A percentile compares a stretch with the other conserved stretches of the same genome.
Evolutionary conservation across 2,113 vertebrate genomes (phyloP).

Genomic region (Irena cyanogastra): DNA sequence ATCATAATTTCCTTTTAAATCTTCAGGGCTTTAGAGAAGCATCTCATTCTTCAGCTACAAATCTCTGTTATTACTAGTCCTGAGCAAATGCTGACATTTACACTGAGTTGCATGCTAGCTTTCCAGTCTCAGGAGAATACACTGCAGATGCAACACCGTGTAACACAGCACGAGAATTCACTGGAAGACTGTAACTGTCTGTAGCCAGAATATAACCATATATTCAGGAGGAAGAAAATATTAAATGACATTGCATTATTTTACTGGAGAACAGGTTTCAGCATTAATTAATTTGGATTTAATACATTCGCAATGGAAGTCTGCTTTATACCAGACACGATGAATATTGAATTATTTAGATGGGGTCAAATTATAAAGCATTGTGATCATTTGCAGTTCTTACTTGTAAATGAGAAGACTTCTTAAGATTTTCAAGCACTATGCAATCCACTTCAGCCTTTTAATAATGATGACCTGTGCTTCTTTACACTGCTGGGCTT

Average conservation of each 20-base stretch:
- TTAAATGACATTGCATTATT: neutral
- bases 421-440: conserved; percentile 8
- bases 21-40: neutral
- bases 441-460: neutral
- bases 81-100: neutral
- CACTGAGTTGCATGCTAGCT: neutral
- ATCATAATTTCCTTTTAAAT: neutral
- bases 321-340: neutral
- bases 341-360: conserved; percentile 25
- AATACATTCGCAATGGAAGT: neutral
- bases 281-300: neutral
- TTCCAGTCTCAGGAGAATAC: neutral
- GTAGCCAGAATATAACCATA: neutral
- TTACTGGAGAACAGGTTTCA: neutral
- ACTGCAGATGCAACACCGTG: neutral
- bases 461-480: neutral
- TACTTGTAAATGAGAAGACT: neutral
- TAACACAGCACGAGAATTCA: neutral
- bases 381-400: neutral
- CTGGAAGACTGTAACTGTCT: neutral
- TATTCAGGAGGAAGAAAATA: neutral
- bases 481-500: neutral
- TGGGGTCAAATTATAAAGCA: neutral
- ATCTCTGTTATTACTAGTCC: neutral
- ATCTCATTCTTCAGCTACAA: neutral